Base-by-base conservation (phyloP, 2,888 invertebrate species). In the Epiperipatus broadwayi region DNA sequence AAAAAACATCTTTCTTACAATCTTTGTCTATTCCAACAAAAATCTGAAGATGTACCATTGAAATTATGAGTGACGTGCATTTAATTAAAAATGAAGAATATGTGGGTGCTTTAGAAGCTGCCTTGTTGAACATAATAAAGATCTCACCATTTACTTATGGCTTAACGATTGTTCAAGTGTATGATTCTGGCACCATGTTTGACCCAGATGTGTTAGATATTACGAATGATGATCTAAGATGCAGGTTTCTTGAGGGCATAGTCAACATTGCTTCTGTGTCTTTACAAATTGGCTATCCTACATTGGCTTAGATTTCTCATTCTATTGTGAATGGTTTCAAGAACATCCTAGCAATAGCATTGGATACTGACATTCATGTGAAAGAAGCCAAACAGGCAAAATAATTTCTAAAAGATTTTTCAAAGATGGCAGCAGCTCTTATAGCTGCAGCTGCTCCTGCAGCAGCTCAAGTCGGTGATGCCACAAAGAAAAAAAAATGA, bases 291-390 rank as follows among this genome's bases (percentile, higher is more conserved):
- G 81, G 84, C 45, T 95, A 95, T 66, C 95, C 97, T 46, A 97
- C 93, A 12, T 65, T 85, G 48, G 95, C 91, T 30, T 95, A 95
- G 37, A 91, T 75, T 32, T 93, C 97, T 41, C 97, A 99, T 69
- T 87, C 87, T 63, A 73, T 99, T 55, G 80, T 80, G 64, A 89
- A 93, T 56, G 95, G 93, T 47, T 87, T 97, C 75, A 93, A 85
- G 72, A 93, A 91, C 65, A 67, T 97, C 56, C 69, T 97, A 69
- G 87, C 95, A 47, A 68, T 97, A 54, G 95, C 97, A 52, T 89
- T 91, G 41, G 83, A 75, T 53, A 93, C 95, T 40, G 91, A 97
- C 44, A 74, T 93, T 47, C 78, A 80, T 45, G 97, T 99, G 70
- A 75, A 81, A 60, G 83, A 93, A 64, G 95, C 93, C 32, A 67